Conservation (phyloP, 2,113 vertebrate species). For the Motacilla alba region DNA sequence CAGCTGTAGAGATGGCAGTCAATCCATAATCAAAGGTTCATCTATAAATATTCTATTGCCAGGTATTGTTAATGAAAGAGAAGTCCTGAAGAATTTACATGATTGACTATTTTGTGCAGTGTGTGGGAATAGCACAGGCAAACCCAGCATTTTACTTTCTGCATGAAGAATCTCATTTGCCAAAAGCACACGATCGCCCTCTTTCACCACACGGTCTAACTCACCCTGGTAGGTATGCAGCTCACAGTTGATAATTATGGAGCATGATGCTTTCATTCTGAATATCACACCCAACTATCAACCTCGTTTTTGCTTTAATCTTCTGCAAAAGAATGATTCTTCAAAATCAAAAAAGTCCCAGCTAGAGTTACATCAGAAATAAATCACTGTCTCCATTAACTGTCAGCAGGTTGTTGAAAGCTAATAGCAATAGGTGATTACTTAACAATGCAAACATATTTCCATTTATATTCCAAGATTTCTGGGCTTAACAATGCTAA, state of each 20-base stretch:
- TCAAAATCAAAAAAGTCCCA: neutral
- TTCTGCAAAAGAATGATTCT: neutral
- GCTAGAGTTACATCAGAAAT: neutral
- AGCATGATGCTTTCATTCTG: neutral
- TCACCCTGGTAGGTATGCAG: neutral
- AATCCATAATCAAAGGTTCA: neutral
- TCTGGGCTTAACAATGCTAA: neutral
- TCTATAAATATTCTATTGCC: neutral
- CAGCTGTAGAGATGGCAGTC: neutral
- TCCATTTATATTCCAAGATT: neutral
- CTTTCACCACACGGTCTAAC: neutral
- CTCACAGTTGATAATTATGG: neutral
- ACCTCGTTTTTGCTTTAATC: slow-evolving; percentile 1
- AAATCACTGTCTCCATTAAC: neutral
- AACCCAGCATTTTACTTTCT: neutral
- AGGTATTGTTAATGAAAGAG: neutral
- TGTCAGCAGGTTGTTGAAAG: neutral
- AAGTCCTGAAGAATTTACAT: neutral
- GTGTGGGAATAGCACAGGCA: neutral
- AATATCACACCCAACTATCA: neutral
- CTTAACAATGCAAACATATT: neutral
- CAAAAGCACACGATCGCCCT: neutral
- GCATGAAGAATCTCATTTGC: neutral
- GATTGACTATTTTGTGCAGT: neutral
- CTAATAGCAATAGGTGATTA: neutral